Evolutionary conservation across 2,113 vertebrate species (phyloP).

Genomic region (Meleagris gallopavo): DNA sequence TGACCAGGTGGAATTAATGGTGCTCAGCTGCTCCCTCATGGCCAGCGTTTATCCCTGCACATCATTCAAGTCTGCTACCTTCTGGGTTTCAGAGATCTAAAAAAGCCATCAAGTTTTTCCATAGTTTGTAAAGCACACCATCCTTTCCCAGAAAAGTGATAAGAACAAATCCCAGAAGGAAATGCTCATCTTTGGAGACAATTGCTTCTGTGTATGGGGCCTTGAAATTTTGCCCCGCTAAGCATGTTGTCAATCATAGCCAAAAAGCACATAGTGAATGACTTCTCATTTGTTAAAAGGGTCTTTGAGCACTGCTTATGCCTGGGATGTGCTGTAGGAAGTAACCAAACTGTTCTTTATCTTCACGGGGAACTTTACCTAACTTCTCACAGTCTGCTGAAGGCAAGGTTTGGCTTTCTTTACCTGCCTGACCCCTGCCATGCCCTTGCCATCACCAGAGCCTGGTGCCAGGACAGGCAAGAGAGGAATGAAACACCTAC

Average conservation of each 20-base stretch:
- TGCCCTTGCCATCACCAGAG: neutral
- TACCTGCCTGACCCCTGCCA: neutral
- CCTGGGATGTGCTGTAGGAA: neutral
- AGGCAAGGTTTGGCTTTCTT: neutral
- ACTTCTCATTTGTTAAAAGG: neutral
- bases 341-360: neutral
- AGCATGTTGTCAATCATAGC: neutral
- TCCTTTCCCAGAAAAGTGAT: neutral
- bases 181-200: neutral
- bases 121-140: neutral
- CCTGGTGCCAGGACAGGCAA: too few species aligned
- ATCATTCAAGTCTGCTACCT: neutral
- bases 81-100: neutral
- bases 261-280: neutral
- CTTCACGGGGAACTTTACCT: neutral
- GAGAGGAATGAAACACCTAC: neutral
- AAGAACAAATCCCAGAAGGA: neutral
- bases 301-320: neutral
- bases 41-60: neutral
- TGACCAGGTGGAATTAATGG: neutral
- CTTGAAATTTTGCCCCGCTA: neutral
- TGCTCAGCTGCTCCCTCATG: neutral
- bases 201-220: neutral
- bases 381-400: neutral
- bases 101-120: neutral